Base-by-base conservation (phyloP, 1,140 invertebrate species). In the Meloidogyne floridensis region DNA sequence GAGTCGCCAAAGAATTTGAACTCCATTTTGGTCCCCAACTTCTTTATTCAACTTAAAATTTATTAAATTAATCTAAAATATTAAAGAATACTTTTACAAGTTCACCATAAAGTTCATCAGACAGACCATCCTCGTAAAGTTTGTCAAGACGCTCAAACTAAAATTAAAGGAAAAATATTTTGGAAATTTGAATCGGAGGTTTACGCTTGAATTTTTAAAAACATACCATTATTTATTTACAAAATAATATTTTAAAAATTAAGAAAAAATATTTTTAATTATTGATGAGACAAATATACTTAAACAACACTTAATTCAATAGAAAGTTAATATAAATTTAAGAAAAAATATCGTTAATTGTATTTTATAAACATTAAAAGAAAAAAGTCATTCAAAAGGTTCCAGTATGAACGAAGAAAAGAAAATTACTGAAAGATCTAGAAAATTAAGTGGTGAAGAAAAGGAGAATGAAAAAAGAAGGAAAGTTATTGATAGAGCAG, bases 1-100 rank as follows among this genome's bases (percentile, higher is more conserved):
- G 15, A 74, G 72, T 43, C 81, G 81, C 81, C 81, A 82, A 2
- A 82, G 81, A 53, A 82, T 15, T n/a, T 65, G 59, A 65, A 65
- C 59, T 65, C 59, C 59, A n/a, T 65, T 51, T 85, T 72, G n/a
- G 18, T 42, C 9, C 10, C 72, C 42, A 32, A n/a, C 43, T 84
- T 65, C 51, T 70, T 32, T 20, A n/a, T 72, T 75, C 13, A 59
- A 42, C 75, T 77, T 65, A 77, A 77, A 54, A 47, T n/a, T 7
- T 5, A n/a, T n/a, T 54, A 13, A n/a, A 2, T 15, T 18, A 43
- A n/a, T 15, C 2, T 13, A 65, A 65, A 7, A 42, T n/a, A 47
- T n/a, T 32, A 11, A 3, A 32, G 32, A 5, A 54, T 53, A 79
- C 77, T 9, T 71, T 79, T 51, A 72, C 8, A 53, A 79, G 43